Base-by-base conservation (phyloP, 2,113 vertebrate species). In the Neodontobutis hainanensis region DNA sequence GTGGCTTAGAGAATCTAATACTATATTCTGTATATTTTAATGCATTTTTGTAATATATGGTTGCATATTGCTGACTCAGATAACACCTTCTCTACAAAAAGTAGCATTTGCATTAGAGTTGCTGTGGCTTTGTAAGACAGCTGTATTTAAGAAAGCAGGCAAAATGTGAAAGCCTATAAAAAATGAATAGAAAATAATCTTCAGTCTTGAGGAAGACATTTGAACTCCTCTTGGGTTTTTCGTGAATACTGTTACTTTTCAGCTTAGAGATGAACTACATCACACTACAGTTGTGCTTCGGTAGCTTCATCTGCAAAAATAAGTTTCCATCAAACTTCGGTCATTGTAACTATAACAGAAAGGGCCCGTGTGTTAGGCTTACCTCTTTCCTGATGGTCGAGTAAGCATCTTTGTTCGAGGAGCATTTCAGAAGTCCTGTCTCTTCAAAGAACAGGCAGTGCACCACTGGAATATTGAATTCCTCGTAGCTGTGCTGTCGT, bases 381-480 rank as follows among this genome's bases (percentile, higher is more conserved):
- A 87, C 83, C 73, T 57, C 0, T 11, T 57, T 0, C 0, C 4
- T 0, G 47, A 86, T 48, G 0, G 0, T 9, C 0, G 42, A 36
- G n/a, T 49, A 5, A 15, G 82, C 70, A 0, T 1, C 2, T 6
- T 40, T 32, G 59, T 87, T 87, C 7, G 5, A 0, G 0, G 3
- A 0, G 53, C 90, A 87, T 0, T 6, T 0, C 0, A 82, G 11
- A 58, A 91, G 60, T 34, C 86, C 87, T 2, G 9, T 61, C 3
- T 6, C 58, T 47, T 85, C 72, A 64, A 46, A 14, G 40, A 88
- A 90, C 38, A 89, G 59, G 70, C 76, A 87, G 65, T 87, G 58
- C 38, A 87, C 85, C 0, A 60, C 0, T 0, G 77, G 36, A 0
- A 0, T 0, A 1, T 64, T 19, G 0, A 1, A 0, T 0, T 0